These are phyloP conservation scores for Xanthorhoe designata DNA, from an alignment of 2,888 invertebrate genomes.

Conservation along the genomic window DNA sequence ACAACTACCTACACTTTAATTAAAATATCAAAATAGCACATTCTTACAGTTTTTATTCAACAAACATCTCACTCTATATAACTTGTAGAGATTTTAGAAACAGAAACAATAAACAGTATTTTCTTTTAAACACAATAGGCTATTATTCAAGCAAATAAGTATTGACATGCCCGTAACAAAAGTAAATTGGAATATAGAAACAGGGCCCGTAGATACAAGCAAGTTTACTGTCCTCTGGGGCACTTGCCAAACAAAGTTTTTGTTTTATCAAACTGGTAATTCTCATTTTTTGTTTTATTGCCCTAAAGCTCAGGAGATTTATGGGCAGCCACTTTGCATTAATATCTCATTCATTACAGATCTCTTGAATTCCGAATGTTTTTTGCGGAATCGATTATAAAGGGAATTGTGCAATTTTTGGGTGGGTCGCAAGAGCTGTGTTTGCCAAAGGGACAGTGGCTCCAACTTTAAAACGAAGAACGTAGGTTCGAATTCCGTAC, in stretches of 20 bases:
- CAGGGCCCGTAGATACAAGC: conserved; percentile 47
- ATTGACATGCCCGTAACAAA: conserved; percentile 53
- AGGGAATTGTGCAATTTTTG: conserved; percentile 23
- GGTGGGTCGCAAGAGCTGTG: no score
- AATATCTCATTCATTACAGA: conserved; percentile 81
- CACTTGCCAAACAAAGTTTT: conserved; percentile 79
- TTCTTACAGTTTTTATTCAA: no score
- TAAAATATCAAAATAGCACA: no score
- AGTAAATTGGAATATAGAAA: conserved; percentile 64
- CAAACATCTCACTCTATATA: no score
- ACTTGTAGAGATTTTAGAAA: background rate
- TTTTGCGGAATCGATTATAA: conserved; percentile 65
- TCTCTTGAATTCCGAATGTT: conserved; percentile 69
- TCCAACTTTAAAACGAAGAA: no score
- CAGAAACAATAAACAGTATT: background rate
- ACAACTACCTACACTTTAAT: no score
- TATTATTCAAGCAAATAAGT: conserved; percentile 14
- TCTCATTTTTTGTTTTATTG: conserved; percentile 82
- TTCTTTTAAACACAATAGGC: background rate
- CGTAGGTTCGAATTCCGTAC: no score
- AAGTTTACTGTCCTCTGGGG: conserved; percentile 65
- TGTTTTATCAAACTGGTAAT: conserved; percentile 81
- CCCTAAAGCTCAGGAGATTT: conserved; percentile 77
- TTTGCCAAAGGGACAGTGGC: no score
- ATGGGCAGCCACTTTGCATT: conserved; percentile 80